phyloP scores from a whole-genome alignment of 2,797 vertebrate genomes.

The Clamator glandarius region DNA sequence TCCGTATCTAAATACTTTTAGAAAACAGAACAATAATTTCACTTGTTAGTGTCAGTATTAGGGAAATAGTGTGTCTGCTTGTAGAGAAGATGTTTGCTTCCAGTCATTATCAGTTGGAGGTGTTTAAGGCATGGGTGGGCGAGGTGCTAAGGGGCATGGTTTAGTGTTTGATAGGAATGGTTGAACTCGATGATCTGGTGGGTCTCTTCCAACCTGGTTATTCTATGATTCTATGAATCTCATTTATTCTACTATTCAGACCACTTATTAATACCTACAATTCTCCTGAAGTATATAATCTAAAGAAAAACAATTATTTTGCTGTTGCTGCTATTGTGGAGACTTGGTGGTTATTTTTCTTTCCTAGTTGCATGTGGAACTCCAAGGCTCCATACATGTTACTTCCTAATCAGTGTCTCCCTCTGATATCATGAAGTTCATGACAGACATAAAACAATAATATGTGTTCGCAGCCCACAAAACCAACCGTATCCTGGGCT shows the following conservation, averaged over 20 bases:
- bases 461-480: not conserved
- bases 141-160: no score
- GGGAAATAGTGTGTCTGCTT: not conserved
- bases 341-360: not conserved
- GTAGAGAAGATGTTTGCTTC: not conserved
- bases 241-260: not conserved
- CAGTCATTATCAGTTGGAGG: not conserved
- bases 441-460: not conserved
- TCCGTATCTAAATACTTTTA: not conserved
- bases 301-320: not conserved
- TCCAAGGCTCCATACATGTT: not conserved
- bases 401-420: not conserved
- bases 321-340: not conserved
- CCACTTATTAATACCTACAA: not conserved
- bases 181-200: no score
- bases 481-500: no score
- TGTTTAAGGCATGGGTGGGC: no score
- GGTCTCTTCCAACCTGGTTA: no score
- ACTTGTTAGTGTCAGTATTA: not conserved
- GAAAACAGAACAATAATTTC: not conserved
- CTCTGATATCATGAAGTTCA: not conserved
- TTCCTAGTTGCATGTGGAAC: not conserved
- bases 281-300: not conserved
- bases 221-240: no score
- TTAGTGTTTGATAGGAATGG: no score